phyloP scores from a whole-genome alignment of 2,113 vertebrate species.

The Albula goreensis region DNA sequence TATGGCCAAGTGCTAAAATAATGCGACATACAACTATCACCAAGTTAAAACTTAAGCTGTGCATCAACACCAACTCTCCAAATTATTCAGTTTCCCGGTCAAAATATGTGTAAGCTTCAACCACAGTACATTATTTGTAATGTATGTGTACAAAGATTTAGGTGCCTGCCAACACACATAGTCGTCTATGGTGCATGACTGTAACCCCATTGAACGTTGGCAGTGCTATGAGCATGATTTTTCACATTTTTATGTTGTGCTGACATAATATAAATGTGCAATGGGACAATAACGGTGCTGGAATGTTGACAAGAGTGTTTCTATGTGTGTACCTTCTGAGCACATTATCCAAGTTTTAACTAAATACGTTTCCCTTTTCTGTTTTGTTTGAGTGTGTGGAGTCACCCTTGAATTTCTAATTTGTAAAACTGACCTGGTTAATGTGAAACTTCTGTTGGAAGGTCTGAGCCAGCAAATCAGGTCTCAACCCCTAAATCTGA shows the following conservation, averaged over 20 bases:
- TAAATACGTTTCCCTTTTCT: not conserved
- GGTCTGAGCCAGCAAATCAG: constrained; percentile 61
- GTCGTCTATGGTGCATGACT: not conserved
- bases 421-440: constrained; percentile 41
- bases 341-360: not conserved
- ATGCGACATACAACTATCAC: too few relatives aligned
- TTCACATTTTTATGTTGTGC: not conserved
- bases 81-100: too few relatives aligned
- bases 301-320: not conserved
- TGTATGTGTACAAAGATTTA: too few relatives aligned
- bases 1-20: too few relatives aligned
- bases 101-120: too few relatives aligned
- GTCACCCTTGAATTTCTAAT: constrained; percentile 13
- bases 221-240: not conserved
- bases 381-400: not conserved
- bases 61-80: too few relatives aligned
- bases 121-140: too few relatives aligned
- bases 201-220: not conserved
- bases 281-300: not conserved
- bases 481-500: constrained; percentile 53
- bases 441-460: constrained; percentile 47
- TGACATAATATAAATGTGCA: not conserved
- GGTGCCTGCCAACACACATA: not conserved
- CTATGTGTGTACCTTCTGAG: not conserved
- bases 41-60: too few relatives aligned